These are phyloP conservation scores for Nannoperca obscura DNA, from an alignment of 2,797 vertebrate genomes.

Conservation along the genomic window DNA sequence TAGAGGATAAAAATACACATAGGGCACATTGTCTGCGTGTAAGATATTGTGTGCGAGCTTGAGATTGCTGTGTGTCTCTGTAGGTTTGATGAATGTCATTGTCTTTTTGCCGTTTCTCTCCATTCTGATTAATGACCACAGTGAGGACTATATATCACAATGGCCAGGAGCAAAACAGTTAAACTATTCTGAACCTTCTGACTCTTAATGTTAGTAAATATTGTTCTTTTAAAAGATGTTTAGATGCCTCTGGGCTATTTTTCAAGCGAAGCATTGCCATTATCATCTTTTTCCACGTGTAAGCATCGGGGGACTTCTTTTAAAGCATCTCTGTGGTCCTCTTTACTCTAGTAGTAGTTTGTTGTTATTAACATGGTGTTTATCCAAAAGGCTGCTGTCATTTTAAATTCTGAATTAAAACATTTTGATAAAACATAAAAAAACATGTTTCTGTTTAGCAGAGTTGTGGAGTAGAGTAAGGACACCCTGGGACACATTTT, in stretches of 20 bases:
- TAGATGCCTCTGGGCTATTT: neutral
- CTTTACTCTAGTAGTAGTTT: neutral
- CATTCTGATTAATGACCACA: neutral
- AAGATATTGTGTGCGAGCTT: neutral
- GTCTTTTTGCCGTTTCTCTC: conserved; percentile 34
- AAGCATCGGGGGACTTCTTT: neutral
- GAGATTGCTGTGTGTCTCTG: neutral
- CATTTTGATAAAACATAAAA: neutral
- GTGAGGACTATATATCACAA: neutral
- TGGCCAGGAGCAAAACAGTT: neutral
- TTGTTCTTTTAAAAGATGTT: neutral
- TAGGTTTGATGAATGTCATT: conserved; percentile 13
- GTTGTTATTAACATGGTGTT: neutral
- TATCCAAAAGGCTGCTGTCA: conserved; percentile 1
- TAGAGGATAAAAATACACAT: conserved; percentile 1
- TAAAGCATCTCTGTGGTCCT: neutral
- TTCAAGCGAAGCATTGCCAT: neutral
- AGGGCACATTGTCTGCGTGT: neutral
- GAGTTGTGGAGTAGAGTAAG: neutral
- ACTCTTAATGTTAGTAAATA: neutral
- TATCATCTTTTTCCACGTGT: neutral
- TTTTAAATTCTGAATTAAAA: neutral
- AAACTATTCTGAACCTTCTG: no score
- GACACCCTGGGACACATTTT: neutral
- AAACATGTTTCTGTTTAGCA: neutral